A percentile compares a stretch with the other conserved stretches of the same genome.
phyloP scores from a whole-genome alignment of 2,113 vertebrate genomes.

The Trogon melanurus region DNA sequence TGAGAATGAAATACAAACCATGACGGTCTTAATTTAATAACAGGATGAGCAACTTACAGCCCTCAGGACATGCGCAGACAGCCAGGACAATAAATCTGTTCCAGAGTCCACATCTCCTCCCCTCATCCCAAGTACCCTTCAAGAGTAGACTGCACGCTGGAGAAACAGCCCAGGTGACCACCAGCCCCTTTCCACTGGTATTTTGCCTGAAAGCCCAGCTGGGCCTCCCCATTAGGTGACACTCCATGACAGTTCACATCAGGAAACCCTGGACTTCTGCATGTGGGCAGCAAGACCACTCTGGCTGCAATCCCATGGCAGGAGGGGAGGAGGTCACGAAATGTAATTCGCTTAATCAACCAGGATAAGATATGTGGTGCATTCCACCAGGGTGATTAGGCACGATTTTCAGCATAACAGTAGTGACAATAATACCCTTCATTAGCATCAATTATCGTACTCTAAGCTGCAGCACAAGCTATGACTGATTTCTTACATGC shows the following conservation, averaged over 20 bases:
- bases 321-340: neutral
- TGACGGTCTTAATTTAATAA: neutral
- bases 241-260: neutral
- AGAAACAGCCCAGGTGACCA: neutral
- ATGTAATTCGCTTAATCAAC: neutral
- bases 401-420: neutral
- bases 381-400: neutral
- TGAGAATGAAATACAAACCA: neutral
- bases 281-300: neutral
- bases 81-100: neutral
- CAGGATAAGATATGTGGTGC: neutral
- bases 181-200: neutral
- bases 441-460: neutral
- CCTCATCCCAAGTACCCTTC: neutral
- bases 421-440: neutral
- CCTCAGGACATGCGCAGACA: neutral
- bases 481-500: neutral
- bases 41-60: neutral
- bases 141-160: neutral
- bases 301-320: neutral
- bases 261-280: neutral
- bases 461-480: neutral
- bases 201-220: neutral
- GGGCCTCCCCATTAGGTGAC: neutral
- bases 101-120: neutral